Percentiles rank a stretch among this genome's conserved stretches.
These are phyloP conservation scores for Xylophagus ater DNA, from an alignment of 2,888 invertebrate genomes.

Conservation along the genomic window DNA sequence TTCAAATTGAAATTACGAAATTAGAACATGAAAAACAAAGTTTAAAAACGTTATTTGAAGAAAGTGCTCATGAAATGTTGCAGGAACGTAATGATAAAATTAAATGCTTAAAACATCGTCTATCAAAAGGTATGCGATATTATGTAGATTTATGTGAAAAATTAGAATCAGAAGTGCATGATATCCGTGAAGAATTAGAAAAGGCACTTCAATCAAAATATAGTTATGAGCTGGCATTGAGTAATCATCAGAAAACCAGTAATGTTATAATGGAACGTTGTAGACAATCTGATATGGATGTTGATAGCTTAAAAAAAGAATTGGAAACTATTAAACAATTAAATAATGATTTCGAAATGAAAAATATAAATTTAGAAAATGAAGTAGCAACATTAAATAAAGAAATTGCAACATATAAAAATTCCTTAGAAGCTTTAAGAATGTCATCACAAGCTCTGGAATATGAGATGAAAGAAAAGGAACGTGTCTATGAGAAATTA, in stretches of 20 bases:
- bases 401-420: conserved; percentile 29
- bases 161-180: conserved; percentile 35
- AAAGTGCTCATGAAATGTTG: conserved; percentile 36
- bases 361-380: conserved; percentile 27
- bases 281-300: conserved; percentile 39
- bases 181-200: conserved; percentile 35
- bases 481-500: conserved; percentile 34
- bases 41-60: conserved; percentile 35
- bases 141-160: conserved; percentile 34
- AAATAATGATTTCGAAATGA: conserved; percentile 31
- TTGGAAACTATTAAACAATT: conserved; percentile 31
- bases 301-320: conserved; percentile 36
- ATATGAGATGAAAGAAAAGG: conserved; percentile 37
- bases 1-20: conserved; percentile 44
- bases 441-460: conserved; percentile 33
- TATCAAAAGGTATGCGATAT: conserved; percentile 36
- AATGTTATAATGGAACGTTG: conserved; percentile 39
- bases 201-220: conserved; percentile 37
- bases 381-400: conserved; percentile 27
- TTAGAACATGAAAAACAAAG: conserved; percentile 44
- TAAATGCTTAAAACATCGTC: conserved; percentile 34
- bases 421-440: conserved; percentile 25
- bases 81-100: conserved; percentile 36
- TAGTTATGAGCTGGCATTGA: conserved; percentile 37
- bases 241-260: conserved; percentile 37